Evolutionary conservation across 2,113 vertebrate species (phyloP), one percentile per base, ranked within the genome.

Genomic region (Fulica atra): DNA sequence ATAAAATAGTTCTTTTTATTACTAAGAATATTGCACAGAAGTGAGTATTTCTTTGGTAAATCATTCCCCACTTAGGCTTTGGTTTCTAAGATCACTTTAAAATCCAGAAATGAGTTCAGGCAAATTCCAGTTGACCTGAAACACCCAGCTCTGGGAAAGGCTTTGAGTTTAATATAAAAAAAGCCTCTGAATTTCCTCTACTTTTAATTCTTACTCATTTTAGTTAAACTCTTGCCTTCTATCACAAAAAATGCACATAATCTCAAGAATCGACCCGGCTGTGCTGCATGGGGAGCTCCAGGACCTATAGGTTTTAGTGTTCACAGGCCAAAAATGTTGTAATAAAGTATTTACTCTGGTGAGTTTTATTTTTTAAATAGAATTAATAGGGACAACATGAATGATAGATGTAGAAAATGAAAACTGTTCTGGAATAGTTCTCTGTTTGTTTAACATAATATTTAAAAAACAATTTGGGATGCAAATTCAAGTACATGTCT

Each of bases 81-180:
- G 77, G 93, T 95, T 97, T 94, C 93, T 92, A 53, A 96, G 93
- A 96, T 76, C 82, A 69, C 72, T 96, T 94, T 93, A 86, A 97
- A 97, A 96, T 94, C 93, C 95, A 92, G 80, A 88, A 96, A 88
- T 81, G 86, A 94, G 93, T 95, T 94, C 93, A 91, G 76, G 80
- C 86, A 96, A 94, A 96, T 95, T 93, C 95, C 86, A 74, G 76
- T 88, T 90, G 92, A 96, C 94, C 72, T 90, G 90, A 95, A 91
- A 94, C 92, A 95, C 85, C 92, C 86, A 78, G 88, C 80, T 78
- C 66, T 94, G 90, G 92, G 48, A 94, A 86, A 93, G 71, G 85
- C 70, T 97, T 91, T 96, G 95, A 90, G 79, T 97, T 95, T 92
- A 88, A 90, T 90, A 95, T 26, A 40, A 78, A 93, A 93, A 96